These are phyloP conservation scores for Peromyscus melanophrys DNA, from an alignment of 2,797 vertebrate species.

Conservation along the genomic window DNA sequence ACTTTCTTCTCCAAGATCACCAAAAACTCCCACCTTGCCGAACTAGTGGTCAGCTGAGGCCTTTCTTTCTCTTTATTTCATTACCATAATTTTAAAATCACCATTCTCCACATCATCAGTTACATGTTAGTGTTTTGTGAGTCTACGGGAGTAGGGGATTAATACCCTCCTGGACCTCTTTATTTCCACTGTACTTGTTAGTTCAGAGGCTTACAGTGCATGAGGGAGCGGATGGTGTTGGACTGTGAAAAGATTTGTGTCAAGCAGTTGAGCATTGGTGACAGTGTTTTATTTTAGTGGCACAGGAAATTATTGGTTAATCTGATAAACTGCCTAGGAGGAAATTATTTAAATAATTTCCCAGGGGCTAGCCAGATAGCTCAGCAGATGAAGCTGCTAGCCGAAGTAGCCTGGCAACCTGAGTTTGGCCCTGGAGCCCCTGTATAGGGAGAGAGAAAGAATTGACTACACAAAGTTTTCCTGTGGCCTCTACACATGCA, in stretches of 20 bases:
- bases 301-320: not conserved
- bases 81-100: not conserved
- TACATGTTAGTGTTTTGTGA: constrained; percentile 26
- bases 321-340: constrained; percentile 9
- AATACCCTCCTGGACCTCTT: not conserved
- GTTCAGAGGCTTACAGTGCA: constrained; percentile 1
- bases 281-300: not conserved
- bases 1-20: not conserved
- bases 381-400: not conserved
- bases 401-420: not conserved
- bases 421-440: not conserved
- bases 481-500: not conserved
- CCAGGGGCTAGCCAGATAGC: not conserved
- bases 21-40: not conserved
- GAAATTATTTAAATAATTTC: constrained; percentile 46
- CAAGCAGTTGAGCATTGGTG: not conserved
- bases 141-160: not conserved
- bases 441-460: not conserved
- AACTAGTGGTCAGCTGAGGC: not conserved
- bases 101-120: not conserved
- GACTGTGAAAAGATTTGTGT: not conserved
- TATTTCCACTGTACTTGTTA: not conserved
- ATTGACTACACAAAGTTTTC: not conserved
- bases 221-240: not conserved
- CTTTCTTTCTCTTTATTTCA: not conserved